Base-by-base conservation (phyloP, 2,888 invertebrate genomes). In the Nephrotoma flavescens region DNA sequence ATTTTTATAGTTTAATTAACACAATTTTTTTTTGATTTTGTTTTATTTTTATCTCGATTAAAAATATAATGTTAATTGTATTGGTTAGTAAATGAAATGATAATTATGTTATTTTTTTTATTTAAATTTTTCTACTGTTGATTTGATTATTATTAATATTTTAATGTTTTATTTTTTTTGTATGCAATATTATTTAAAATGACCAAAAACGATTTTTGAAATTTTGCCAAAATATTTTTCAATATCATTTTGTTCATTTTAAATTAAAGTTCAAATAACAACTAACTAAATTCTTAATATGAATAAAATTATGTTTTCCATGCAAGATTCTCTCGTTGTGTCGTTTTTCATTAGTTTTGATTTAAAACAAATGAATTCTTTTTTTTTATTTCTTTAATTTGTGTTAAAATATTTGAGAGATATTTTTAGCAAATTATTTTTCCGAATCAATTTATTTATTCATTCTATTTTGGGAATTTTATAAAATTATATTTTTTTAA, bases 401-500 rank as follows among this genome's bases (percentile, higher is more conserved):
- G 86, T 41, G 85, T 85, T 87, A 86, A 42, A 44, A 52, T 52
- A 87, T 42, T 87, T 19, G 71, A 57, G 42, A 86, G 84, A 86
- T 83, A n/a, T 86, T 86, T 84, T 87, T 45, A 42, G 57, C 87
- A 19, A 71, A 42, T 88, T 83, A 86, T 71, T 85, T 52, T 86
- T 57, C 86, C 19, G 41, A 85, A 42, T 42, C n/a, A 85, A 42
- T 87, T 87, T 86, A 87, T 87, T 84, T 52, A 85, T 19, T 86
- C 84, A 42, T 15, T 52, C 42, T 47, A 86, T 87, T 86, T 15
- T 86, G 83, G 86, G 86, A 86, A 52, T 86, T 71, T 19, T 11
- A 71, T 71, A 19, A 71, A 86, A 85, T 86, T 87, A 86, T 44
- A 83, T 85, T 86, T 42, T 85, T 47, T 71, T 89, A 88, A 89